Evolutionary conservation across 2,888 invertebrate species (phyloP), one percentile per base, ranked within the genome.

Genomic region (Papilio gigon): DNA sequence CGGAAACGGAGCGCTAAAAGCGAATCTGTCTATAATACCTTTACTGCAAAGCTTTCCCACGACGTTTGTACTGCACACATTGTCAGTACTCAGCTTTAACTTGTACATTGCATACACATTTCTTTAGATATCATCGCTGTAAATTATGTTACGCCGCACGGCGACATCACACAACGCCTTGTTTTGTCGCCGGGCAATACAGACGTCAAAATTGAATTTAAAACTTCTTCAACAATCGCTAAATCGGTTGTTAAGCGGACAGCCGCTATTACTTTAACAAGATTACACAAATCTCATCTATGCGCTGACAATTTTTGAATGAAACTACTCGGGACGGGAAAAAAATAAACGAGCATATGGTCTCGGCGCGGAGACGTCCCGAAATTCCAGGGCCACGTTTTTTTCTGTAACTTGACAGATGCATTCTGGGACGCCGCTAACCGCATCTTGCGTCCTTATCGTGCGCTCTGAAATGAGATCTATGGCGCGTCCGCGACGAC

Each of bases 391-490:
- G 81, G 86, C 65, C 84, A 84, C 84, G 81, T 89, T 92, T 91
- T n/a, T 88, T 89, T 89, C 84, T 88, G 78, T 84, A 79, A 82
- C 86, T 88, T 89, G 89, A 90, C 90, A 90, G 91, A 92, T 92
- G 90, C 92, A 89, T 87, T 90, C 86, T 88, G 89, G 86, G 85
- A 87, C 85, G 89, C 87, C 86, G 80, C 88, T 86, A 89, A 89
- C 89, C 88, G 86, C 88, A 89, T 90, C 90, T 90, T 90, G 86
- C 88, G 74, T 91, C 91, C 89, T 86, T 90, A 86, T 91, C 89
- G 75, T 81, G 77, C 88, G 74, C 80, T 85, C 81, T 80, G 83
- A 86, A 86, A 87, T 84, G 82, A 83, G 84, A 86, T 86, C 85
- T 83, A 85, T 80, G 86, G 79, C 82, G 84, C 83, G 81, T 84